Percentiles rank a stretch among this genome's conserved stretches.
Conservation (phyloP, 1,140 invertebrate genomes). For the Doryteuthis pealeii region DNA sequence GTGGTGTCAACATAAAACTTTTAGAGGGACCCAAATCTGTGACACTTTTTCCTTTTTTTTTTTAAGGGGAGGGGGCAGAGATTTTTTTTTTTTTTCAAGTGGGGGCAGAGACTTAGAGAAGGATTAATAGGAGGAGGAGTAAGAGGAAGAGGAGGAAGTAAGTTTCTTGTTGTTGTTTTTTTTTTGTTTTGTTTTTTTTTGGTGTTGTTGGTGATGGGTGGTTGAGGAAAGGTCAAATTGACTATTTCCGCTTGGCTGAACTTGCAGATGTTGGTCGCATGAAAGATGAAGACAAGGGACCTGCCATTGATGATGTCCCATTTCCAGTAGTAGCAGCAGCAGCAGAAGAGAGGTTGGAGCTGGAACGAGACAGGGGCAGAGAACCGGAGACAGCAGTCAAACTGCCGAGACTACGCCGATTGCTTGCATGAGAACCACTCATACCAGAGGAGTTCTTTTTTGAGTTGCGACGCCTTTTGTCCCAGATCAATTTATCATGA, state of each 20-base stretch:
- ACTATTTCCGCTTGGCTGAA: slow-evolving; percentile 8
- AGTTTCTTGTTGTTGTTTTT: too few relatives aligned
- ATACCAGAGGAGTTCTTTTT: slow-evolving; percentile 28
- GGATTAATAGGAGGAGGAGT: too few relatives aligned
- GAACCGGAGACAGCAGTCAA: background rate
- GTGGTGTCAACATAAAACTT: too few relatives aligned
- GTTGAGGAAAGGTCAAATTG: background rate
- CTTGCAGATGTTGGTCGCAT: slow-evolving; percentile 16
- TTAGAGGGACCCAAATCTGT: too few relatives aligned
- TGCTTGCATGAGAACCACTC: slow-evolving; percentile 17
- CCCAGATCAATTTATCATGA: slow-evolving; percentile 57
- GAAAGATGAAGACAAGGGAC: slow-evolving; percentile 9
- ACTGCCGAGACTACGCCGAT: slow-evolving; percentile 13
- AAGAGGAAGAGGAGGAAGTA: too few relatives aligned
- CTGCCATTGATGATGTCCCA: background rate
- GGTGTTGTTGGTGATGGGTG: too few relatives aligned
- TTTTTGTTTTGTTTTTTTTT: too few relatives aligned
- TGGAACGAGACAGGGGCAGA: background rate
- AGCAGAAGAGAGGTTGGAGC: slow-evolving; percentile 14
- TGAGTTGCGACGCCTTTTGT: slow-evolving; percentile 51
- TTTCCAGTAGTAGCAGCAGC: background rate
- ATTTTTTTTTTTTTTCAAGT: too few relatives aligned
- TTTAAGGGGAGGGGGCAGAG: too few relatives aligned
- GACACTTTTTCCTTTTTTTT: too few relatives aligned
- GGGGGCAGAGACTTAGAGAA: too few relatives aligned